Conservation (phyloP, 2,888 invertebrate genomes). For the Metacarcinus magister region DNA sequence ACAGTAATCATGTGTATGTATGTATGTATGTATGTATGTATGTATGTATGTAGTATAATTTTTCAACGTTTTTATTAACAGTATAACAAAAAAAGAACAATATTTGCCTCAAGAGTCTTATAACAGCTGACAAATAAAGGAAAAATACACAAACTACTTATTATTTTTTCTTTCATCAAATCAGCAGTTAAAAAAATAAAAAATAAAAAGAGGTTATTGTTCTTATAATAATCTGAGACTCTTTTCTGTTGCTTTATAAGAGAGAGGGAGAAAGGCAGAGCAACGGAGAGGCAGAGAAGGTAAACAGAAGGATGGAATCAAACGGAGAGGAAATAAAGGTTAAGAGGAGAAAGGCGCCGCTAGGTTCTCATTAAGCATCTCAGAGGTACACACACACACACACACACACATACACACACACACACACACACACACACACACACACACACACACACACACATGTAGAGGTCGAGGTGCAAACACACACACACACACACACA, state of each 20-base stretch:
- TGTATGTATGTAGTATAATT: conserved; percentile 51
- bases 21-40: conserved; percentile 54
- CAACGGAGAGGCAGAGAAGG: background rate
- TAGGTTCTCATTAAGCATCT: background rate
- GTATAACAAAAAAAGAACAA: background rate
- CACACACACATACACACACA: too few species aligned
- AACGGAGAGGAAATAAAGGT: background rate
- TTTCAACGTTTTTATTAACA: background rate
- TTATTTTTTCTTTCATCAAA: background rate
- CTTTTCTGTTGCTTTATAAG: background rate
- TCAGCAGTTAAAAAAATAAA: background rate
- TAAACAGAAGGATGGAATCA: background rate
- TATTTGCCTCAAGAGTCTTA: background rate
- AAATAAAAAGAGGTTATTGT: too few species aligned
- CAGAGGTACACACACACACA: background rate
- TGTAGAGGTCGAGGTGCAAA: background rate
- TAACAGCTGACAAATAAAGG: background rate
- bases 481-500: conserved; percentile 26
- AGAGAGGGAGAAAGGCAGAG: too few species aligned
- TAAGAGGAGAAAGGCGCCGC: background rate
- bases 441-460: too few species aligned
- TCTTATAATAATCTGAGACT: background rate
- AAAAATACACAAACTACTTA: background rate
- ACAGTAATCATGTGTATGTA: background rate
- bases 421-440: too few species aligned